Percentiles rank a stretch among this genome's conserved stretches.
phyloP scores from a whole-genome alignment of 2,888 invertebrate species.

The Orchesella flavescens region DNA sequence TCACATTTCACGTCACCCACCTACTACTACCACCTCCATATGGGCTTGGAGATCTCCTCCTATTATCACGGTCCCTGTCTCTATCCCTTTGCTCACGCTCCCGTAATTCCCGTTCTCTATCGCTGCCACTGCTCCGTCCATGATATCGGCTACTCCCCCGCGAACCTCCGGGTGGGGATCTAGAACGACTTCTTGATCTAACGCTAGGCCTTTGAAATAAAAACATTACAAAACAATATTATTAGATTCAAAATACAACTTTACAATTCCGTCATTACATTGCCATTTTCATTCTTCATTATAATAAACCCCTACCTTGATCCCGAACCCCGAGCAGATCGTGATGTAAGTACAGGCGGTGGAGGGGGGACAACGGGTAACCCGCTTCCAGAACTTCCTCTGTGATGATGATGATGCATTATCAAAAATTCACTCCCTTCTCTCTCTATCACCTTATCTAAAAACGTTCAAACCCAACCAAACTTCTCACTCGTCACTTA shows the following conservation, averaged over 20 bases:
- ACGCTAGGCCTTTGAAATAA: slow-evolving; percentile 23
- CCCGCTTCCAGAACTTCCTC: slow-evolving; percentile 36
- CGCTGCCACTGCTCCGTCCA: slow-evolving; percentile 8
- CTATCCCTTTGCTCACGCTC: slow-evolving; percentile 35
- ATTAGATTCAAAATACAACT: not conserved
- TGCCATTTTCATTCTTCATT: not conserved
- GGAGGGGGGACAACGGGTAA: slow-evolving; percentile 56
- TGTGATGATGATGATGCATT: slow-evolving; percentile 45
- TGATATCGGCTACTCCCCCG: slow-evolving; percentile 17
- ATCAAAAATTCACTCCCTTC: not conserved
- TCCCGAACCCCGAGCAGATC: not conserved
- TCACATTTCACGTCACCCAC: slow-evolving; percentile 7
- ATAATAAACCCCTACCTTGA: not conserved
- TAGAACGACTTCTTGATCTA: slow-evolving; percentile 36
- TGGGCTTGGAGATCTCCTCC: slow-evolving; percentile 35
- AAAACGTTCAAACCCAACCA: no score
- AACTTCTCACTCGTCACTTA: no score
- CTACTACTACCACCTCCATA: slow-evolving; percentile 35
- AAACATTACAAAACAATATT: no score
- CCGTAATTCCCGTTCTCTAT: slow-evolving; percentile 39
- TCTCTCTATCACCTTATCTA: no score
- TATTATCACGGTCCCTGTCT: slow-evolving; percentile 22
- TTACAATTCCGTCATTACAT: not conserved
- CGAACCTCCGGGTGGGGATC: slow-evolving; percentile 7
- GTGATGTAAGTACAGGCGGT: slow-evolving; percentile 5